Evolutionary conservation across 2,888 invertebrate species (phyloP).

Genomic region (Nemapogon koenigi): DNA sequence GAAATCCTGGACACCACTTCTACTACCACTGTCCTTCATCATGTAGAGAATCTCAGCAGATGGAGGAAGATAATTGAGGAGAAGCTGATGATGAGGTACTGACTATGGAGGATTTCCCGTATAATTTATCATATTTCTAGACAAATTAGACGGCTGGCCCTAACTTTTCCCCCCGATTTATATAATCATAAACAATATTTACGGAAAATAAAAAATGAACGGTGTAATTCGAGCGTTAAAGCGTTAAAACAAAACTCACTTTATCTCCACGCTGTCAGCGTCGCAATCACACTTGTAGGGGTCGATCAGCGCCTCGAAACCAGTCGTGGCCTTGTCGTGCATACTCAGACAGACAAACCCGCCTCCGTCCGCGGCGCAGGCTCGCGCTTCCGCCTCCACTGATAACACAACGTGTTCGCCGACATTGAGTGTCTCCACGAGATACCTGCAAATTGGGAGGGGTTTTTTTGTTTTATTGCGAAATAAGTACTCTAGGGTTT

Average conservation of each 20-base stretch:
- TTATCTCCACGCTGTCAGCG: constrained; percentile 16
- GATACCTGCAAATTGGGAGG: too few species aligned
- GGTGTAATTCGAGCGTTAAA: background rate
- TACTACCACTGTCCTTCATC: too few species aligned
- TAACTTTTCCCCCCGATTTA: background rate
- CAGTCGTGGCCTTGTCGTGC: constrained; percentile 21
- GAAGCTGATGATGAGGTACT: too few species aligned
- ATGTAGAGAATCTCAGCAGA: too few species aligned
- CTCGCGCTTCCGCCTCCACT: constrained; percentile 22
- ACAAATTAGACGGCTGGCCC: too few species aligned
- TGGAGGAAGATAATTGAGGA: too few species aligned
- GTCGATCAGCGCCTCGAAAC: constrained; percentile 28
- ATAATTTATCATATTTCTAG: too few species aligned
- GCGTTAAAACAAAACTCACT: constrained; percentile 33
- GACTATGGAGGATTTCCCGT: too few species aligned
- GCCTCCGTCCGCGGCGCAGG: constrained; percentile 20
- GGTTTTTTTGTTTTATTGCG: too few species aligned
- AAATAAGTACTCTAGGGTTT: too few species aligned
- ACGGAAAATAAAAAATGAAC: background rate
- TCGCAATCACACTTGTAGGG: constrained; percentile 26
- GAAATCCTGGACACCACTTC: too few species aligned
- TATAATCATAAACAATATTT: background rate
- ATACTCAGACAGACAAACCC: constrained; percentile 35
- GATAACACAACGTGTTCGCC: constrained; percentile 27
- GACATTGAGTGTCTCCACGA: constrained; percentile 26